These are phyloP conservation scores for Heliconius cydno DNA, from an alignment of 2,888 invertebrate genomes.

Conservation along the genomic window DNA sequence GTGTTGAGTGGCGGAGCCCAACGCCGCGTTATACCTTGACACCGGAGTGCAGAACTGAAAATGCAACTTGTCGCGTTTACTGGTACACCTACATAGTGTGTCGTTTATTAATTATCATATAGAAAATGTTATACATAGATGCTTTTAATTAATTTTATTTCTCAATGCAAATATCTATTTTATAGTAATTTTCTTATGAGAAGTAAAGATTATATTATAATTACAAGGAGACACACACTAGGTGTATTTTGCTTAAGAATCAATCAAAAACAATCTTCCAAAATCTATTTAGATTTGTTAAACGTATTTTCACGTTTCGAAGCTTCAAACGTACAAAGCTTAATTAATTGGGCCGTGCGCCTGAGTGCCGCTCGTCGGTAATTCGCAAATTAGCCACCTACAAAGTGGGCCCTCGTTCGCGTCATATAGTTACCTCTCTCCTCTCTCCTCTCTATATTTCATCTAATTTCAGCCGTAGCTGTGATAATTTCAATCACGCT, in stretches of 20 bases:
- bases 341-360: constrained; percentile 76
- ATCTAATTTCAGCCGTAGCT: constrained; percentile 59
- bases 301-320: constrained; percentile 31
- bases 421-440: constrained; percentile 61
- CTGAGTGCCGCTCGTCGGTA: constrained; percentile 73
- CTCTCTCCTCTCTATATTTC: constrained; percentile 57
- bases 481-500: constrained; percentile 44
- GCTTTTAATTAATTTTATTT: too few species aligned
- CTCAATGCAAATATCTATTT: too few species aligned
- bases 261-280: not conserved
- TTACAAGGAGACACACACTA: not conserved
- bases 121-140: not conserved
- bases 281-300: constrained; percentile 12
- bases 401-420: constrained; percentile 69
- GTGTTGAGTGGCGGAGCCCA: too few species aligned
- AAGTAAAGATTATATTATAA: not conserved
- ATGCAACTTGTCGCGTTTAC: too few species aligned
- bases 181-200: too few species aligned
- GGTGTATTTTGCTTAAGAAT: not conserved
- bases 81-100: too few species aligned
- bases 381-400: constrained; percentile 74
- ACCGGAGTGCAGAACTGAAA: too few species aligned
- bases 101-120: not conserved
- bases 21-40: too few species aligned
- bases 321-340: constrained; percentile 62